Evolutionary conservation across 92 coral and sea anemone genomes (phyloP).

Genomic region (Phenganax stokvisi): DNA sequence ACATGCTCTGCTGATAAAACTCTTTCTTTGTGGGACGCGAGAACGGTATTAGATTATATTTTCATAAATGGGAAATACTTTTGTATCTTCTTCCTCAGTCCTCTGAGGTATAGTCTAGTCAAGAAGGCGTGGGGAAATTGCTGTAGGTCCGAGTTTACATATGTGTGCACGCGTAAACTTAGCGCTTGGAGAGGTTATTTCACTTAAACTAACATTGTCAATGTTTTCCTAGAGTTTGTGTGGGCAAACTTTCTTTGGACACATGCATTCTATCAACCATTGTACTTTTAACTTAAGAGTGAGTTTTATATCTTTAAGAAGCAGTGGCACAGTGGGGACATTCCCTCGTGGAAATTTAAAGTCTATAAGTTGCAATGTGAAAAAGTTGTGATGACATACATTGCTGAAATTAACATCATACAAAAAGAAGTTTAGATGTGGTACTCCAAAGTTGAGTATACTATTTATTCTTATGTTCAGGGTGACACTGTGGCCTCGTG

Average conservation of each 20-base stretch:
- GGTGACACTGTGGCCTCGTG: constrained; percentile 98
- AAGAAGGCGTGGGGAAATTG: too few species aligned
- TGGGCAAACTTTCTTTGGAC: constrained; percentile 98
- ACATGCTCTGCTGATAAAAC: constrained; percentile 99
- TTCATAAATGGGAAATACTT: too few species aligned
- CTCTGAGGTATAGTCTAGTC: too few species aligned
- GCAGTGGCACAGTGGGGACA: too few species aligned
- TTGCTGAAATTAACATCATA: too few species aligned
- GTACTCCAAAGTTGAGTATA: neutral
- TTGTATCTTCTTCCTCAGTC: neutral
- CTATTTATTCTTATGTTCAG: constrained; percentile 34
- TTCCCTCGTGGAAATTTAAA: neutral
- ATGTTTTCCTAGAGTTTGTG: constrained; percentile 69
- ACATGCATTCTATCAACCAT: constrained; percentile 97
- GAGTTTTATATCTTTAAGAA: constrained; percentile 9
- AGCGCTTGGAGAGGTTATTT: neutral
- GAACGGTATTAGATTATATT: constrained; percentile 59
- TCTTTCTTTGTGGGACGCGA: constrained; percentile 92
- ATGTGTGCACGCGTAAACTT: neutral
- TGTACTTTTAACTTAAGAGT: constrained; percentile 81
- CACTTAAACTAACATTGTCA: neutral
- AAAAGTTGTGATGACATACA: too few species aligned
- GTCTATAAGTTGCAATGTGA: too few species aligned
- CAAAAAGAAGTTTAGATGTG: neutral
- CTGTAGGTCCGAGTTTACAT: too few species aligned